phyloP scores from a whole-genome alignment of 2,888 invertebrate species.

The Leptothorax acervorum region DNA sequence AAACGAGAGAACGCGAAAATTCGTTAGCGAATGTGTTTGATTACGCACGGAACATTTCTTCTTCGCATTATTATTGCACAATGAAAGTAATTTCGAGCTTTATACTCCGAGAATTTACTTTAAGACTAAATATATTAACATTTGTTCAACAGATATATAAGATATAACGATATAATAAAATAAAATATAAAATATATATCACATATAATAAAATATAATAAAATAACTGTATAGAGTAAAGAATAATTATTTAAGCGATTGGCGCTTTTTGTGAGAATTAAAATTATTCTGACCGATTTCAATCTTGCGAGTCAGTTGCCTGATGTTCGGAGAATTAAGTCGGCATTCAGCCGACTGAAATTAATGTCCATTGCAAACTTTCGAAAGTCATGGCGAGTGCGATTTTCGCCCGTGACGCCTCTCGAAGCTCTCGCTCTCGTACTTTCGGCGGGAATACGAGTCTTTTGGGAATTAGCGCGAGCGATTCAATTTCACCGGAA shows the following conservation, averaged over 20 bases:
- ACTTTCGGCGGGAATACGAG: conserved; percentile 32
- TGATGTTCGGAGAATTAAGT: conserved; percentile 19
- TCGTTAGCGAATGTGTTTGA: conserved; percentile 42
- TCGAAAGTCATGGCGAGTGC: conserved; percentile 32
- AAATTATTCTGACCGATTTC: conserved; percentile 6
- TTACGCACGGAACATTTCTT: neutral
- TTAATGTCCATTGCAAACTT: conserved; percentile 44
- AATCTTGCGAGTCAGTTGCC: neutral
- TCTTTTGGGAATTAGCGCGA: conserved; percentile 49
- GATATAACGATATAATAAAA: neutral
- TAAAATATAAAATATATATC: no score
- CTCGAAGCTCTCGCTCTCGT: conserved; percentile 28
- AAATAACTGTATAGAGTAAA: neutral
- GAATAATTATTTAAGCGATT: neutral
- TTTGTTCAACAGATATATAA: neutral
- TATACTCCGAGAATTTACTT: neutral
- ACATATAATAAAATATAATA: neutral
- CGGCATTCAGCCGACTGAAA: conserved; percentile 42
- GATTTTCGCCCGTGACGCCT: conserved; percentile 13
- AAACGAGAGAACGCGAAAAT: conserved; percentile 23
- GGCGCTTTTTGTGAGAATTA: conserved; percentile 3
- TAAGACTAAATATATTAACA: neutral
- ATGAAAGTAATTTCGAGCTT: neutral
- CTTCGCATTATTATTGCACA: neutral
- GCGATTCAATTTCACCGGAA: conserved; percentile 53